Conservation (phyloP, 2,888 invertebrate species). For the Drosophila melanosoma region DNA sequence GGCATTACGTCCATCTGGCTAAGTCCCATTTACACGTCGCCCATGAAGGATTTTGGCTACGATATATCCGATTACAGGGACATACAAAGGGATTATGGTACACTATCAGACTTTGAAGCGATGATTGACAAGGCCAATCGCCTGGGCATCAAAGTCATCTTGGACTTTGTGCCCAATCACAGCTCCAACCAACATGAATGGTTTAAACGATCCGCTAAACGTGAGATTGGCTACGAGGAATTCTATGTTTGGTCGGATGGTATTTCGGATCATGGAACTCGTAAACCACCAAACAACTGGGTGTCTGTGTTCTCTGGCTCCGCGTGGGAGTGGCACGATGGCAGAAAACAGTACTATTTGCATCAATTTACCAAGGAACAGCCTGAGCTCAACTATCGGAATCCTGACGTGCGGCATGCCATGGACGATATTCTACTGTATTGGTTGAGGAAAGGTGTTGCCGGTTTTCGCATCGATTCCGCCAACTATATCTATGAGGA, state of each 20-base stretch:
- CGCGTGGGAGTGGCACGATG: slow-evolving; percentile 90
- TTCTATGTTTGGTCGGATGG: slow-evolving; percentile 90
- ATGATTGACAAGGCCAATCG: slow-evolving; percentile 86
- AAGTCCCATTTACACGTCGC: slow-evolving; percentile 88
- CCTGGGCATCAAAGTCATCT: slow-evolving; percentile 86
- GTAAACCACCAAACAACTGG: slow-evolving; percentile 90
- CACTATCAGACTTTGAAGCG: slow-evolving; percentile 89
- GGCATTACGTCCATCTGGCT: slow-evolving; percentile 90
- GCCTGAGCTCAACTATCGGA: slow-evolving; percentile 93
- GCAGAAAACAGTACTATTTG: slow-evolving; percentile 90
- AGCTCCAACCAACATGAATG: slow-evolving; percentile 91
- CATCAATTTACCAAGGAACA: slow-evolving; percentile 91
- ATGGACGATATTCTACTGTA: slow-evolving; percentile 89
- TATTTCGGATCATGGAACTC: slow-evolving; percentile 80
- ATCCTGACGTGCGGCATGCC: slow-evolving; percentile 88
- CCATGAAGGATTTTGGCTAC: slow-evolving; percentile 92
- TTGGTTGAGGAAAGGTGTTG: slow-evolving; percentile 93
- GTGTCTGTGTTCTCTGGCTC: slow-evolving; percentile 87
- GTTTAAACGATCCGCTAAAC: slow-evolving; percentile 89
- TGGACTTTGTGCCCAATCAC: slow-evolving; percentile 91
- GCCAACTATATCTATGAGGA: slow-evolving; percentile 88
- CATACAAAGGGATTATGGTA: slow-evolving; percentile 90
- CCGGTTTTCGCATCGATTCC: slow-evolving; percentile 94
- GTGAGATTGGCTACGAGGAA: slow-evolving; percentile 88
- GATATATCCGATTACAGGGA: slow-evolving; percentile 90